phyloP scores from a whole-genome alignment of 2,113 vertebrate genomes.

The Podarcis muralis region DNA sequence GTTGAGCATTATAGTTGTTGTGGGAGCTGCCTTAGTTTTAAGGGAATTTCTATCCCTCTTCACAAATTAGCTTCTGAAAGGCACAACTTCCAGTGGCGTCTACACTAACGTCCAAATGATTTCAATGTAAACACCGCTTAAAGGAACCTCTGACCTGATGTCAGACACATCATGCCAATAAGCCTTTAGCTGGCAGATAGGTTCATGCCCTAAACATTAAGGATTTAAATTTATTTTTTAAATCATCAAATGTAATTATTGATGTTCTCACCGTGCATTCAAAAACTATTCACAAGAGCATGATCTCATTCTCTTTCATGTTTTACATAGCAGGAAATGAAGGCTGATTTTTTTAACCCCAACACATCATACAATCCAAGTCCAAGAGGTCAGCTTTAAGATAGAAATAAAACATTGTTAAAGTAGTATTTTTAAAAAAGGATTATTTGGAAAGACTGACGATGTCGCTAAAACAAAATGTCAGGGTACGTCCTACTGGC shows the following conservation, averaged over 20 bases:
- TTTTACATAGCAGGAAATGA: neutral
- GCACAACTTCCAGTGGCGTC: neutral
- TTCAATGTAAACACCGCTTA: neutral
- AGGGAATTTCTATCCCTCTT: no score
- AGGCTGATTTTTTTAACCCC: neutral
- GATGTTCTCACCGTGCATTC: fast-evolving
- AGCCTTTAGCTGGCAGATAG: neutral
- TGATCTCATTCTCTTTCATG: neutral
- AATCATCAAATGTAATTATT: fast-evolving
- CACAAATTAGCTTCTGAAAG: neutral
- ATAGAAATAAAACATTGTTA: neutral
- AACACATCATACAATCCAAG: neutral
- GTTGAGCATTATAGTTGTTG: neutral
- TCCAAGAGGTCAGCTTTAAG: neutral
- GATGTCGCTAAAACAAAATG: neutral
- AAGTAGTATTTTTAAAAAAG: neutral
- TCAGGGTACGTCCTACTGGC: neutral
- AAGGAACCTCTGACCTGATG: neutral
- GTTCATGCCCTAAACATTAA: neutral
- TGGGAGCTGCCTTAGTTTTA: neutral
- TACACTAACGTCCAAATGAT: neutral
- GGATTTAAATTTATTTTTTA: neutral
- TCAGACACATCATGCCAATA: neutral
- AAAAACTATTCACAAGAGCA: neutral
- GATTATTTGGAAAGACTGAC: neutral